Evolutionary conservation across 1,140 invertebrate species (phyloP).

Genomic region (Pseudomyrmex sp.): DNA sequence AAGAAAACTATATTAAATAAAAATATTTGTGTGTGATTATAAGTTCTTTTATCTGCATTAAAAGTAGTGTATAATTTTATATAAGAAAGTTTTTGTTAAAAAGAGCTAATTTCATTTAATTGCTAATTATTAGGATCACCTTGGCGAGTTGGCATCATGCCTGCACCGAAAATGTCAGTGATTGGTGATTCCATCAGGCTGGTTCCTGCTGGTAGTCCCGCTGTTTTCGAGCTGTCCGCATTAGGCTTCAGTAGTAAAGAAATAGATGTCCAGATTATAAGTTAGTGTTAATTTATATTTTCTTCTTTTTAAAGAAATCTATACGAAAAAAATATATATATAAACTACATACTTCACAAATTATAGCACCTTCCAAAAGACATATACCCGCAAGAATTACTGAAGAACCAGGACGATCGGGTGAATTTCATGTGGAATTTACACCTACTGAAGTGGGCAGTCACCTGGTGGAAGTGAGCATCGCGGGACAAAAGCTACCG

Average conservation of each 20-base stretch:
- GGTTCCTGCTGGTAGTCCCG: slow-evolving; percentile 93
- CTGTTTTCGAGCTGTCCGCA: slow-evolving; percentile 93
- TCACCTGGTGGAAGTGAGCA: slow-evolving; percentile 94
- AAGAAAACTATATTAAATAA: background rate
- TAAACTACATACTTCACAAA: background rate
- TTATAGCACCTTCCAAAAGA: slow-evolving; percentile 89
- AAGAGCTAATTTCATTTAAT: background rate
- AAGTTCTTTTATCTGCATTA: too few relatives aligned
- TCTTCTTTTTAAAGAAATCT: background rate
- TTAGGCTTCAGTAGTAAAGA: slow-evolving; percentile 88
- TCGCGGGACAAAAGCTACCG: slow-evolving; percentile 94
- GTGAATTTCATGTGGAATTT: slow-evolving; percentile 95
- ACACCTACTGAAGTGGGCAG: slow-evolving; percentile 96
- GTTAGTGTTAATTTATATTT: slow-evolving; percentile 73
- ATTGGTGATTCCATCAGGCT: slow-evolving; percentile 94
- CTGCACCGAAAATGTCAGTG: slow-evolving; percentile 89
- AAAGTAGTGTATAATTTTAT: too few relatives aligned
- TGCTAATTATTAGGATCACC: slow-evolving; percentile 90
- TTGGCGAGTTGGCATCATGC: slow-evolving; percentile 95
- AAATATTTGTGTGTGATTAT: background rate
- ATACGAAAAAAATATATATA: too few relatives aligned
- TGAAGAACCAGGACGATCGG: slow-evolving; percentile 90
- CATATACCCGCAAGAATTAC: slow-evolving; percentile 89
- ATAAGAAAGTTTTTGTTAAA: too few relatives aligned
- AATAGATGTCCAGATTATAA: slow-evolving; percentile 84